Base-by-base conservation (phyloP, 2,888 invertebrate genomes). In the Ennomos fuscantarius region DNA sequence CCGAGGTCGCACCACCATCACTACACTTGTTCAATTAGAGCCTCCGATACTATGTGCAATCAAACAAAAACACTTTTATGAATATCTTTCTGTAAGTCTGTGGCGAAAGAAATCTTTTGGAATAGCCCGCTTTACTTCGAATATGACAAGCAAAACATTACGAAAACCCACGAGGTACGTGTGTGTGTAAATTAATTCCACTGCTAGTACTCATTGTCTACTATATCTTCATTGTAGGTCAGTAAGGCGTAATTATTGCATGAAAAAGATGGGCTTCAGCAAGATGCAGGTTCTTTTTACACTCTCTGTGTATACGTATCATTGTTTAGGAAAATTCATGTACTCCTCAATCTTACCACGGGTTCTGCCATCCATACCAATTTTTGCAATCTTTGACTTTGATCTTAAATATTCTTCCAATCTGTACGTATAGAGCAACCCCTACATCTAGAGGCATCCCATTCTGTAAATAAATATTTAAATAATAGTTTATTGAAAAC, bases 21-120 rank as follows among this genome's bases (percentile, higher is more conserved):
- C 79, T 76, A 81, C 87, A 87, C 87, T 88, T 90, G 89, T 90
- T 88, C 88, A 88, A 90, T 89, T 85, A 87, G 82, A 87, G 73
- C 80, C 83, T 79, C 74, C 65, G 76, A 81, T 77, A 76, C 77
- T 73, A 79, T 78, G 71, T 79, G 80, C 81, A 82, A 79, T 79
- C 79, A 71, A 75, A 74, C 71, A 75, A 78, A 71, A 73, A 62
- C 58, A 61, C 62, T 61, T 63, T 65, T 52, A 49, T 52, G 55
- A 63, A 64, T 62, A 51, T 13, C 46, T 37, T 55, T 57, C 63
- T 62, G 56, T 63, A 65, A 65, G 68, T 63, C 66, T 72, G 65
- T 69, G 62, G 56, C 53, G 61, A 61, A 58, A 51, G 63, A 64
- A 61, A 59, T 61, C 37, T 62, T 58, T 60, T 53, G 34, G 44